phyloP scores from a whole-genome alignment of 2,888 invertebrate species.

The Holacanthella duospinosa region DNA sequence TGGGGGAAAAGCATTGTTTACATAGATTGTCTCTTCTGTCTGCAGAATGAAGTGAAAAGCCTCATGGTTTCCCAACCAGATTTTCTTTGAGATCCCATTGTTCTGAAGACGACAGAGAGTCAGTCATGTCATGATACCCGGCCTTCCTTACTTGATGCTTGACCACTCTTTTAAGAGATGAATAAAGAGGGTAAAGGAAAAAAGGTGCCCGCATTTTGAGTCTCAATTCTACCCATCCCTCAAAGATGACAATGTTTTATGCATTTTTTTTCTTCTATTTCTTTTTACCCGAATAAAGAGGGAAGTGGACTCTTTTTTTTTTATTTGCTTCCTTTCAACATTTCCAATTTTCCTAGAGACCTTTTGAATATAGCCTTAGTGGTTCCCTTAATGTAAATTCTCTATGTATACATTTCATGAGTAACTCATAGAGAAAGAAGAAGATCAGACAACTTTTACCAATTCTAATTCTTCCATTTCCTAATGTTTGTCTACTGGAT shows the following conservation, averaged over 20 bases:
- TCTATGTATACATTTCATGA: neutral
- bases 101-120: neutral
- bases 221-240: too few species aligned
- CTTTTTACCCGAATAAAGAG: neutral
- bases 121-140: neutral
- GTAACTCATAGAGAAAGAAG: neutral
- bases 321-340: conserved; percentile 8
- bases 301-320: neutral
- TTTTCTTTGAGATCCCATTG: neutral
- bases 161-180: neutral
- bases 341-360: conserved; percentile 4
- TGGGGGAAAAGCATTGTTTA: conserved; percentile 17
- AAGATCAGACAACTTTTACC: neutral
- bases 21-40: conserved; percentile 10
- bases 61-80: neutral
- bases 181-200: neutral
- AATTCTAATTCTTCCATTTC: neutral
- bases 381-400: neutral
- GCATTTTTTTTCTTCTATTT: conserved; percentile 25
- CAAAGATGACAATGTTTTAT: conserved; percentile 37
- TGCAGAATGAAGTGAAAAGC: too few species aligned
- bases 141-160: neutral
- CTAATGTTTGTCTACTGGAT: neutral
- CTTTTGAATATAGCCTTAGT: neutral
- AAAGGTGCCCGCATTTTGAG: conserved; percentile 19